A percentile compares a stretch with the other conserved stretches of the same genome.
phyloP scores from a whole-genome alignment of 2,888 invertebrate genomes.

The Colostygia pectinataria region DNA sequence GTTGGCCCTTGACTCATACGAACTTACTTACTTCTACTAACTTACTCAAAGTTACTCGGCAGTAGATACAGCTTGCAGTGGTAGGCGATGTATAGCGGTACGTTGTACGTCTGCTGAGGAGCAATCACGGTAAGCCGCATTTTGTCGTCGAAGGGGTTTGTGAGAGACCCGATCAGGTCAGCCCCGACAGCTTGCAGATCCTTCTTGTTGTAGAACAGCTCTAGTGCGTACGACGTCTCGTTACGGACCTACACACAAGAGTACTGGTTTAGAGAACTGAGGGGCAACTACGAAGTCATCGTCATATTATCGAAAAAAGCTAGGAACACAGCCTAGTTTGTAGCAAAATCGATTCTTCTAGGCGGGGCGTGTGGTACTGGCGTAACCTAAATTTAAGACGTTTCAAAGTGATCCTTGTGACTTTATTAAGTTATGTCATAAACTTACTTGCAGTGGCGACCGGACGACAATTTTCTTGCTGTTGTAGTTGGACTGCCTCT shows the following conservation, averaged over 20 bases:
- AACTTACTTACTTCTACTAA: too few relatives aligned
- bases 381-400: too few relatives aligned
- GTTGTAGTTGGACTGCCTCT: slow-evolving; percentile 83
- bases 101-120: slow-evolving; percentile 88
- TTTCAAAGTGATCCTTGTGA: too few relatives aligned
- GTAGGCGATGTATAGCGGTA: slow-evolving; percentile 91
- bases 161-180: slow-evolving; percentile 85
- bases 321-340: too few relatives aligned
- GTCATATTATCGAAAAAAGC: too few relatives aligned
- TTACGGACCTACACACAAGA: slow-evolving; percentile 85
- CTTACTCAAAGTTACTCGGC: slow-evolving; percentile 89
- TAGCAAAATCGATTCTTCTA: too few relatives aligned
- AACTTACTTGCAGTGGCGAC: slow-evolving; percentile 88
- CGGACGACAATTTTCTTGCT: slow-evolving; percentile 85
- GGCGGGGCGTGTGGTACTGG: too few relatives aligned
- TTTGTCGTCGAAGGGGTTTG: slow-evolving; percentile 90
- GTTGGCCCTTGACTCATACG: too few relatives aligned
- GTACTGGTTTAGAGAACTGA: too few relatives aligned
- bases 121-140: slow-evolving; percentile 88
- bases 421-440: too few relatives aligned
- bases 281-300: too few relatives aligned
- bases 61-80: slow-evolving; percentile 89
- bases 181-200: slow-evolving; percentile 86
- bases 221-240: slow-evolving; percentile 89
- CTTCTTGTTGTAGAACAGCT: slow-evolving; percentile 88